Base-by-base conservation (phyloP, 2,113 vertebrate genomes). In the Podiceps cristatus region DNA sequence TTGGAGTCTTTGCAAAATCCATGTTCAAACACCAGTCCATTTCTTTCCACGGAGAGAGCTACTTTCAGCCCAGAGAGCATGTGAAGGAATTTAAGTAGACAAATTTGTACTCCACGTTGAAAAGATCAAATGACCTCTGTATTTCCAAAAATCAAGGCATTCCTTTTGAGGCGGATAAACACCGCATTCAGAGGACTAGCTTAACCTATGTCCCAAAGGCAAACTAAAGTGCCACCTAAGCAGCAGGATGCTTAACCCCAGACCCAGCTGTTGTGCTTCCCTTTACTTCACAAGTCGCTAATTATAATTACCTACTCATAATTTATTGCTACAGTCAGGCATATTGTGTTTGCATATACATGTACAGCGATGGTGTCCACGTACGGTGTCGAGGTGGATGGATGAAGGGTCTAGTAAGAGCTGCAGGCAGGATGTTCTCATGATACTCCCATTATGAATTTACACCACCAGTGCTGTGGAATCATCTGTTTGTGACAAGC, bases 281-380 rank as follows among this genome's bases (percentile, higher is more conserved):
- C 13, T 49, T 85, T 44, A 23, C 14, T 49, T 12, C 23, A 9
- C 29, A 89, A 50, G 40, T 45, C 2, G 3, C 67, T 73, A 35
- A 52, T 73, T 58, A 64, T 73, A 35, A 52, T 73, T 58, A 64
- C 15, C 7, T 20, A 23, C 42, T 69, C 3, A 0, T 6, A 10
- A 72, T 50, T 62, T 50, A 81, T 31, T 78, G 22, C 40, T 68
- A 7, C 18, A 18, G n/a, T 33, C 58, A 60, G 52, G 66, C 0
- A 0, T 49, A 11, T 10, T 42, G 13, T 53, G 11, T 11, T 53
- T 64, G 22, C 8, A 24, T 33, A 33, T 5, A 8, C 12, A 18
- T 2, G 15, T 18, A 8, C 25, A 44, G 18, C 7, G 47, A n/a
- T 0, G 4, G 7, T 18, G 50, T 29, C 29, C 27, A 35, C 3